Evolutionary conservation across 2,113 vertebrate genomes (phyloP).

Genomic region (Hemichromis elongatus): DNA sequence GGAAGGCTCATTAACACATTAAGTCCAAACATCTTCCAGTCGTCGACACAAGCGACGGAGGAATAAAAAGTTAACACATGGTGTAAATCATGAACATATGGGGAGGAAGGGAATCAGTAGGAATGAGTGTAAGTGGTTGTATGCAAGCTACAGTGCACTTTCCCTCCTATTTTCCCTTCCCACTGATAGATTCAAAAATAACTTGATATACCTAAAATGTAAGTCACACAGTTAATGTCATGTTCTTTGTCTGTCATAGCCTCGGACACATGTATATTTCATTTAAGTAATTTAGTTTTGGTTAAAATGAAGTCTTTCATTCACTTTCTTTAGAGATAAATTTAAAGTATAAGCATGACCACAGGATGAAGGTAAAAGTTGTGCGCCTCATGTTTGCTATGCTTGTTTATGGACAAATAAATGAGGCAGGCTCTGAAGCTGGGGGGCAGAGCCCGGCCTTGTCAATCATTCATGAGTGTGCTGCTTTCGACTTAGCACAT

Average conservation of each 20-base stretch:
- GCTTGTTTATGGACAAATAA: constrained; percentile 7
- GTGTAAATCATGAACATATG: not conserved
- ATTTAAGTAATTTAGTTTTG: not conserved
- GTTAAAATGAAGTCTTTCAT: not conserved
- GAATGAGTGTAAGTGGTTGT: not conserved
- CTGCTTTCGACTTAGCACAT: not conserved
- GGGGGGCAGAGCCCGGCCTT: not conserved
- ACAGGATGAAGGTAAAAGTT: not conserved
- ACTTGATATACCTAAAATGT: not conserved
- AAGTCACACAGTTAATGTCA: not conserved
- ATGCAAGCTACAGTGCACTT: not conserved
- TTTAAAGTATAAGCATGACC: not conserved
- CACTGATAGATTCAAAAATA: not conserved
- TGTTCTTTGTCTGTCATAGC: not conserved
- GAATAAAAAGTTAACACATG: not conserved
- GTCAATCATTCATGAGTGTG: constrained; percentile 46
- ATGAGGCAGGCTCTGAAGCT: not conserved
- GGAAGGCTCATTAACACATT: not conserved
- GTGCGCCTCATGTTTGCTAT: not conserved
- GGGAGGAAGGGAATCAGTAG: not conserved
- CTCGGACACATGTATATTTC: not conserved
- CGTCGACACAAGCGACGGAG: not conserved
- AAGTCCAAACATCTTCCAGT: not conserved
- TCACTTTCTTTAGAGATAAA: not conserved
- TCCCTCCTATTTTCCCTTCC: not conserved